Conservation (phyloP, 2,888 invertebrate genomes). For the Napeogenes sylphis region DNA sequence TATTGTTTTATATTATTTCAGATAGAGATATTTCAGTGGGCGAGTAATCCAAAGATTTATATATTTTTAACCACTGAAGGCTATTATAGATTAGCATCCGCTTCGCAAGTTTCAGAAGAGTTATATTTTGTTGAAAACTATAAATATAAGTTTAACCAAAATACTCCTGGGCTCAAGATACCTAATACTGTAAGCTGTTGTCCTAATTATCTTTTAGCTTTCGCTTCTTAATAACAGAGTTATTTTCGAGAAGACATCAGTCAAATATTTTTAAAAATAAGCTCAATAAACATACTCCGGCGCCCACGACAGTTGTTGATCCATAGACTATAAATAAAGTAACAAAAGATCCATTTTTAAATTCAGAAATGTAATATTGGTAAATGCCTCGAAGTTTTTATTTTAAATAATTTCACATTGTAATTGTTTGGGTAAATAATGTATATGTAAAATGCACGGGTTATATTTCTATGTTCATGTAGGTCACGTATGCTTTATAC, state of each 20-base stretch:
- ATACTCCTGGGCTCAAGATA: slow-evolving; percentile 10
- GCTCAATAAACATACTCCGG: slow-evolving; percentile 51
- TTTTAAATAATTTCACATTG: no score
- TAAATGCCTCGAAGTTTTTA: slow-evolving; percentile 44
- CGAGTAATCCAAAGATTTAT: slow-evolving; percentile 47
- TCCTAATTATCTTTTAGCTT: no score
- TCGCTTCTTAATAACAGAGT: slow-evolving; percentile 9
- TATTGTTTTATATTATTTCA: slow-evolving; percentile 21
- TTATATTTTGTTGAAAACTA: slow-evolving; percentile 22
- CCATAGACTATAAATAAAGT: slow-evolving; percentile 60
- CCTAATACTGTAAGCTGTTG: no score
- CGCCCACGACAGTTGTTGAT: no score
- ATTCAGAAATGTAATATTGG: slow-evolving; percentile 42
- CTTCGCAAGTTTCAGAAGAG: slow-evolving; percentile 31
- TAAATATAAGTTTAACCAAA: slow-evolving; percentile 31
- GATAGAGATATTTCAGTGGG: slow-evolving; percentile 44
- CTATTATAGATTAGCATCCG: slow-evolving; percentile 38
- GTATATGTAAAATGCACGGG: no score
- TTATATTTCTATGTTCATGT: not conserved
- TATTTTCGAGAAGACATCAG: slow-evolving; percentile 28
- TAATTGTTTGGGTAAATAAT: no score
- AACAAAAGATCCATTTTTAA: slow-evolving; percentile 36
- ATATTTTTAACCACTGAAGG: slow-evolving; percentile 47
- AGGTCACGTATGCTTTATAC: not conserved
- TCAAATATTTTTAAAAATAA: slow-evolving; percentile 47